Evolutionary conservation across 1,140 invertebrate species (phyloP).

Genomic region (Nixonia krombeini): DNA sequence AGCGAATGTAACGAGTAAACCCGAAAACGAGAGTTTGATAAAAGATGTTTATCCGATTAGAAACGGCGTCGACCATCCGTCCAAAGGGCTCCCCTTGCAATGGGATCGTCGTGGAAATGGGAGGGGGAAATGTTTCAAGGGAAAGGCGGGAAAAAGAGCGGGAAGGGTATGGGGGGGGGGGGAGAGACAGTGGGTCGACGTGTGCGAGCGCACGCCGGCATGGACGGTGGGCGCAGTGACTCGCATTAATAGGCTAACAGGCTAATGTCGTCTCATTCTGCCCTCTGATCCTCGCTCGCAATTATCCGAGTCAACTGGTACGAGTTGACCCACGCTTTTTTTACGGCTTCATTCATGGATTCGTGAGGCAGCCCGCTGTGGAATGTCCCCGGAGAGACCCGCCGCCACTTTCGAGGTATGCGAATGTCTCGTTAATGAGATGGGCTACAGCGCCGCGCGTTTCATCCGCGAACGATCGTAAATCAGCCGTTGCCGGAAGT

Average conservation of each 20-base stretch:
- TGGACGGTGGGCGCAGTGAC: slow-evolving; percentile 42
- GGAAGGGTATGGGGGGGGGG: background rate
- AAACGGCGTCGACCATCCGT: too few species aligned
- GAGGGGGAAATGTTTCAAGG: too few species aligned
- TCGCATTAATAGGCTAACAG: slow-evolving; percentile 62
- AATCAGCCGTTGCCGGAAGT: background rate
- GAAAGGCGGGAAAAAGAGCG: background rate
- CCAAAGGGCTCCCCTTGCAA: too few species aligned
- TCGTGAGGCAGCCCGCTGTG: slow-evolving; percentile 12
- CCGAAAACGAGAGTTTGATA: too few species aligned
- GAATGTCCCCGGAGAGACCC: slow-evolving; percentile 5
- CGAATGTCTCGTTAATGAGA: slow-evolving; percentile 2
- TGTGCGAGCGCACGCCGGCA: slow-evolving; percentile 4
- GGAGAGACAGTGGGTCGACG: slow-evolving; percentile 2
- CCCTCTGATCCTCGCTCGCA: slow-evolving; percentile 59
- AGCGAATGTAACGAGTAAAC: too few species aligned
- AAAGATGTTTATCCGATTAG: too few species aligned
- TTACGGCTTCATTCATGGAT: slow-evolving; percentile 24
- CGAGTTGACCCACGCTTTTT: slow-evolving; percentile 29
- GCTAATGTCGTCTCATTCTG: slow-evolving; percentile 64
- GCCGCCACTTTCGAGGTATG: background rate
- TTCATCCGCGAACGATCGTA: background rate
- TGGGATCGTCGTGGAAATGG: too few species aligned
- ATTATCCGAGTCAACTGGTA: slow-evolving; percentile 65
- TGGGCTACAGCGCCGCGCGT: background rate